phyloP scores from a whole-genome alignment of 2,797 vertebrate species.

The Sternotherus odoratus region DNA sequence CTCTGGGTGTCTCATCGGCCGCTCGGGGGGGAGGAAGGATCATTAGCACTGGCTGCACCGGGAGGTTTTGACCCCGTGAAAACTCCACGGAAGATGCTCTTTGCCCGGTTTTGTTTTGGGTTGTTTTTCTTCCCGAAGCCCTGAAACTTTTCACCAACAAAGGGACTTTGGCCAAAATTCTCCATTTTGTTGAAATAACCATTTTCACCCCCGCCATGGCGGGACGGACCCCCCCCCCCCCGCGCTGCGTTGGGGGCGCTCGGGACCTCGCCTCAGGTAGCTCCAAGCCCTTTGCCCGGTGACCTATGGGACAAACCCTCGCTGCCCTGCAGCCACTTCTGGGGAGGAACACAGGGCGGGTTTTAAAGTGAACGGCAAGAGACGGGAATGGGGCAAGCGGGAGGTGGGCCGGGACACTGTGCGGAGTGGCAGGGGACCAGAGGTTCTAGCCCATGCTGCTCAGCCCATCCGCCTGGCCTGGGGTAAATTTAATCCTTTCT shows the following conservation, averaged over 20 bases:
- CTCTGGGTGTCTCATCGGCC: neutral
- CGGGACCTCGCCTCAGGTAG: rapidly evolving
- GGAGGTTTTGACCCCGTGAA: neutral
- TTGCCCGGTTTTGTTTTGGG: neutral
- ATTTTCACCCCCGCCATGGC: neutral
- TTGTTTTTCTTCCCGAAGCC: neutral
- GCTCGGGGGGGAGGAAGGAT: neutral
- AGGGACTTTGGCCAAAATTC: neutral
- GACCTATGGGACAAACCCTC: neutral
- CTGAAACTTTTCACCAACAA: neutral
- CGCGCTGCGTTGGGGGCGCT: too few relatives aligned
- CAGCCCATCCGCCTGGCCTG: neutral
- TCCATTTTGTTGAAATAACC: neutral
- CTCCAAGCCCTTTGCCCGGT: neutral
- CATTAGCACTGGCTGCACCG: neutral
- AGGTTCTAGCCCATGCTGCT: too few relatives aligned
- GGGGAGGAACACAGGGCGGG: neutral
- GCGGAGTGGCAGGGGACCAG: neutral
- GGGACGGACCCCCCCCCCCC: rapidly evolving
- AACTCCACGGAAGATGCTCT: neutral
- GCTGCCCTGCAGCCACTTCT: neutral
- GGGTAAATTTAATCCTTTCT: too few relatives aligned
- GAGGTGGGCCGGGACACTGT: neutral
- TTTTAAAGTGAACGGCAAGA: neutral
- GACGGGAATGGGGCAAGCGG: neutral